Percentiles rank a stretch among this genome's conserved stretches.
phyloP scores from a whole-genome alignment of 2,797 vertebrate genomes.

The Acanthurus lineatus region DNA sequence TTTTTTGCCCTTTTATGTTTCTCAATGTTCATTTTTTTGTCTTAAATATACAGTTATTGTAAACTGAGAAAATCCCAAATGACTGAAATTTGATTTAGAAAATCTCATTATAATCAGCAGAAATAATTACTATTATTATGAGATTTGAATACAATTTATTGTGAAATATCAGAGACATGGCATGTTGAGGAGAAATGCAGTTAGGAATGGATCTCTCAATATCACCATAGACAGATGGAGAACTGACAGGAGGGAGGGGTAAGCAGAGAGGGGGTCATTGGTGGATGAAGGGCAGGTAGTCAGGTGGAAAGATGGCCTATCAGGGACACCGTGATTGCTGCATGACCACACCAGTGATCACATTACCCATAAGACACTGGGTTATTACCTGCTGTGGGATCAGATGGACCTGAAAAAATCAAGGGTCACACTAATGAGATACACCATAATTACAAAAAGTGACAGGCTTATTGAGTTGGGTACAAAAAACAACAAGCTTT shows the following conservation, averaged over 20 bases:
- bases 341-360: conserved; percentile 40
- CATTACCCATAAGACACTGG: conserved; percentile 52
- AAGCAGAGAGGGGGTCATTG: conserved; percentile 47
- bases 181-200: conserved; percentile 2
- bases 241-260: conserved; percentile 46
- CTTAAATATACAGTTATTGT: not conserved
- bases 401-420: conserved; percentile 38
- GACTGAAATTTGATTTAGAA: not conserved
- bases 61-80: not conserved
- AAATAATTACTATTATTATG: not conserved
- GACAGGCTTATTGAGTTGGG: conserved; percentile 22
- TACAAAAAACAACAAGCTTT: not conserved
- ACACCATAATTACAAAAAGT: conserved; percentile 40
- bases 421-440: conserved; percentile 39
- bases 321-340: conserved; percentile 24
- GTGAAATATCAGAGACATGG: conserved; percentile 6
- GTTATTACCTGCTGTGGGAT: conserved; percentile 44
- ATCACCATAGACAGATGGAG: conserved; percentile 54
- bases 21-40: not conserved
- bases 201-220: conserved; percentile 8
- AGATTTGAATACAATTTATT: not conserved
- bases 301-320: conserved; percentile 58
- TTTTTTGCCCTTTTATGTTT: not conserved
- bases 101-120: not conserved
- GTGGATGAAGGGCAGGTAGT: conserved; percentile 61